phyloP scores from a whole-genome alignment of 2,113 vertebrate genomes.

The Podarcis muralis region DNA sequence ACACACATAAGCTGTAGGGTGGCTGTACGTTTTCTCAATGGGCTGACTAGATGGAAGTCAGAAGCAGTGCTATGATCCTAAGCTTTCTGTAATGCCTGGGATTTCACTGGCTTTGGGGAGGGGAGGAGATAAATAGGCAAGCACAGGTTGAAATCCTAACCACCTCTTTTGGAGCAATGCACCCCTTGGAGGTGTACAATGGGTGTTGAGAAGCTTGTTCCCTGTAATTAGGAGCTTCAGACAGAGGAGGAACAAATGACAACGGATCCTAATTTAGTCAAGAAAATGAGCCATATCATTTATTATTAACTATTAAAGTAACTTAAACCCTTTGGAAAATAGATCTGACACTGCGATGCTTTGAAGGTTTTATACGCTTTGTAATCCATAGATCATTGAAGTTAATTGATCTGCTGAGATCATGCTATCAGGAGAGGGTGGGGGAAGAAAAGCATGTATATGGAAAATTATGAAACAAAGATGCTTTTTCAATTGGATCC shows the following conservation, averaged over 20 bases:
- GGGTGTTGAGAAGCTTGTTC: constrained; percentile 25
- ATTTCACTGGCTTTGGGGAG: not conserved
- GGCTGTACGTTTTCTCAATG: not conserved
- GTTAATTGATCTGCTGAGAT: constrained; percentile 79
- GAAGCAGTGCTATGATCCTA: not conserved
- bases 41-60: not conserved
- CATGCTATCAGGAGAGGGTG: constrained; percentile 44
- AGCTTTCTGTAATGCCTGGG: not conserved
- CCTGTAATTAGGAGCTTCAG: constrained; percentile 51
- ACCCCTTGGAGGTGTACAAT: constrained; percentile 26
- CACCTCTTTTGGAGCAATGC: not conserved
- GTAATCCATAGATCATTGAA: constrained; percentile 82
- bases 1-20: not conserved
- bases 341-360: constrained; percentile 70
- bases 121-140: not conserved
- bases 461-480: constrained; percentile 68
- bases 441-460: constrained; percentile 54
- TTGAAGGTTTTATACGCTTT: constrained; percentile 76
- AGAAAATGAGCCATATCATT: constrained; percentile 68
- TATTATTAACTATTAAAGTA: constrained; percentile 75
- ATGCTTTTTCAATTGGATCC: constrained; percentile 71
- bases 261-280: constrained; percentile 59
- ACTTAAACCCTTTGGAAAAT: constrained; percentile 73
- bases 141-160: constrained; percentile 12
- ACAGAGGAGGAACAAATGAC: constrained; percentile 64